phyloP scores from a whole-genome alignment of 2,888 invertebrate genomes.

The Dolomedes plantarius region DNA sequence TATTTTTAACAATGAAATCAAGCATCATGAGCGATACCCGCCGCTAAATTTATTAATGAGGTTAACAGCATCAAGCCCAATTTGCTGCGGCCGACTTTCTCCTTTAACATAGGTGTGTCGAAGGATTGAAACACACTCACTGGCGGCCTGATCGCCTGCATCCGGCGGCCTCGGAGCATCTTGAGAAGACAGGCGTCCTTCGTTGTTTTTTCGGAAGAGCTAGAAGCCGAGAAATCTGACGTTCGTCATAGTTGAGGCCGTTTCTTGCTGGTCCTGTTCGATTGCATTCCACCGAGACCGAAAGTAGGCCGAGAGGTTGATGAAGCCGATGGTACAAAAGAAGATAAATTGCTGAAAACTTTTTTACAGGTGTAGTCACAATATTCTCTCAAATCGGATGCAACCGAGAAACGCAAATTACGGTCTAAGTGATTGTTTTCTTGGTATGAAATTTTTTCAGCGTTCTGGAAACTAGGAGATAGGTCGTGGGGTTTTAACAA shows the following conservation, averaged over 20 bases:
- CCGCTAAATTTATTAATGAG: background rate
- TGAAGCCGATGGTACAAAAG: slow-evolving; percentile 48
- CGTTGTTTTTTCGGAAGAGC: slow-evolving; percentile 27
- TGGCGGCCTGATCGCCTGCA: slow-evolving; percentile 5
- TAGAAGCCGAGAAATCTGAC: slow-evolving; percentile 17
- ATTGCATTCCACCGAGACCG: slow-evolving; percentile 36
- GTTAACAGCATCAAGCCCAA: background rate
- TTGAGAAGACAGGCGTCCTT: slow-evolving; percentile 36
- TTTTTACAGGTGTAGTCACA: background rate
- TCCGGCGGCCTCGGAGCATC: slow-evolving; percentile 29
- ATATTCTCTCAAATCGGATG: background rate
- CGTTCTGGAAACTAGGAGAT: background rate
- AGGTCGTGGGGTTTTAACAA: background rate
- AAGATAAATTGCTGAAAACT: slow-evolving; percentile 34
- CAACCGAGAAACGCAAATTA: background rate
- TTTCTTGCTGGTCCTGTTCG: slow-evolving; percentile 45
- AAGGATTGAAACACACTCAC: background rate
- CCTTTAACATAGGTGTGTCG: slow-evolving; percentile 30
- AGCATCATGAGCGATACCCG: background rate
- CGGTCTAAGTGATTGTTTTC: background rate
- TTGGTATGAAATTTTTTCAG: background rate
- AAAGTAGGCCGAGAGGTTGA: slow-evolving; percentile 53
- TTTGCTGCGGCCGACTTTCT: slow-evolving; percentile 8
- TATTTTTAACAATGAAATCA: too few relatives aligned
- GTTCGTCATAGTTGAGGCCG: slow-evolving; percentile 44